Percentiles rank a stretch among this genome's conserved stretches.
Conservation (phyloP, 2,797 vertebrate genomes). For the Acanthiza pusilla region DNA sequence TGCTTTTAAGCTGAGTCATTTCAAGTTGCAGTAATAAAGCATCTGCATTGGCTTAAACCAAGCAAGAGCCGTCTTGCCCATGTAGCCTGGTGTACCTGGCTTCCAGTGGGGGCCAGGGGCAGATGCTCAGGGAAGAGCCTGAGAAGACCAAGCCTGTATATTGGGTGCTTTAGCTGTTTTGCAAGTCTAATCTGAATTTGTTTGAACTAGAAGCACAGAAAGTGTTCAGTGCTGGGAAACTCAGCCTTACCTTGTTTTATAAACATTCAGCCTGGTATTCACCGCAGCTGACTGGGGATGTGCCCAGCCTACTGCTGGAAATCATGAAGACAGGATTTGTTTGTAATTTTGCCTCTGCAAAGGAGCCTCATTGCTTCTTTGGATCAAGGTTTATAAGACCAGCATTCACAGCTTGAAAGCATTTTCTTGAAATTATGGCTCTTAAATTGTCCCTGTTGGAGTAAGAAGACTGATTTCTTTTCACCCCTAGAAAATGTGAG, state of each 20-base stretch:
- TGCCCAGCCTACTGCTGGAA: conserved; percentile 8
- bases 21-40: background rate
- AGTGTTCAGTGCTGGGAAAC: background rate
- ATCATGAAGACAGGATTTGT: conserved; percentile 1
- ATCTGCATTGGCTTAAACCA: background rate
- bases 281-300: background rate
- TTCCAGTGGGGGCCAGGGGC: background rate
- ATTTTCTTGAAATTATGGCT: background rate
- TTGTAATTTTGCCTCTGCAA: background rate
- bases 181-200: conserved; percentile 40
- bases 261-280: background rate
- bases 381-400: background rate
- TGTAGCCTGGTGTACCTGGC: background rate
- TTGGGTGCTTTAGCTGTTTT: background rate
- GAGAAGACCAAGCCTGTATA: background rate
- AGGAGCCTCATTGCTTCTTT: background rate
- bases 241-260: conserved; percentile 6
- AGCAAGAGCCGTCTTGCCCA: background rate
- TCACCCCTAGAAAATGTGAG: background rate
- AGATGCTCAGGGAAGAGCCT: background rate
- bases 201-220: conserved; percentile 5
- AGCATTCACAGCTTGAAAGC: background rate
- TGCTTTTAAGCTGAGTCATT: background rate
- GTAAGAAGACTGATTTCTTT: background rate
- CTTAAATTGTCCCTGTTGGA: background rate